phyloP scores from a whole-genome alignment of 2,888 invertebrate genomes.

The Drosophila infuscata region DNA sequence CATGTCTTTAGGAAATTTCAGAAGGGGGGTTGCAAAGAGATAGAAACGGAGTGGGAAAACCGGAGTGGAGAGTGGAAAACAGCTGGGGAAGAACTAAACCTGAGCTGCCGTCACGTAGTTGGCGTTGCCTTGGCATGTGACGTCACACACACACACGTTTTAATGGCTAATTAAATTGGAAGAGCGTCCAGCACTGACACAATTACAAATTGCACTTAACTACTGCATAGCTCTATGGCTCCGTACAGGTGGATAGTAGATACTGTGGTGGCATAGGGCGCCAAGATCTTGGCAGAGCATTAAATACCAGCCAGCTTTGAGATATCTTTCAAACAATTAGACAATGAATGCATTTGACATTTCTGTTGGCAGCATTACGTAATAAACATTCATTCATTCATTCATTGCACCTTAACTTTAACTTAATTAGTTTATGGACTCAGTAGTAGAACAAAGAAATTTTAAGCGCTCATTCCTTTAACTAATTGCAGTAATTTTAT shows the following conservation, averaged over 20 bases:
- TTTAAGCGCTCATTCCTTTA: conserved; percentile 36
- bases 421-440: conserved; percentile 54
- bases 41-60: not conserved
- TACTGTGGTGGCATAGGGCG: conserved; percentile 29
- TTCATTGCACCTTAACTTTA: conserved; percentile 11
- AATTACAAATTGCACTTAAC: conserved; percentile 80
- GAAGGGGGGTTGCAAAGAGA: not conserved
- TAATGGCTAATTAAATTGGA: conserved; percentile 79
- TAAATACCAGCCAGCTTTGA: conserved; percentile 23
- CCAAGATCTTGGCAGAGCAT: conserved; percentile 41
- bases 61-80: not conserved
- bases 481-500: conserved; percentile 50
- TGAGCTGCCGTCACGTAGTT: conserved; percentile 59
- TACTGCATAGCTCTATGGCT: conserved; percentile 50
- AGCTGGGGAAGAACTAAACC: conserved; percentile 16
- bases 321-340: conserved; percentile 49
- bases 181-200: conserved; percentile 70
- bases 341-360: conserved; percentile 57
- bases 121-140: conserved; percentile 68
- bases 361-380: conserved; percentile 31
- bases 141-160: conserved; percentile 72
- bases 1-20: conserved; percentile 18
- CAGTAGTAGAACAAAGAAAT: conserved; percentile 29
- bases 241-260: conserved; percentile 5
- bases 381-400: conserved; percentile 23